Conservation (phyloP, 2,113 vertebrate species). For the Leptosomus discolor region DNA sequence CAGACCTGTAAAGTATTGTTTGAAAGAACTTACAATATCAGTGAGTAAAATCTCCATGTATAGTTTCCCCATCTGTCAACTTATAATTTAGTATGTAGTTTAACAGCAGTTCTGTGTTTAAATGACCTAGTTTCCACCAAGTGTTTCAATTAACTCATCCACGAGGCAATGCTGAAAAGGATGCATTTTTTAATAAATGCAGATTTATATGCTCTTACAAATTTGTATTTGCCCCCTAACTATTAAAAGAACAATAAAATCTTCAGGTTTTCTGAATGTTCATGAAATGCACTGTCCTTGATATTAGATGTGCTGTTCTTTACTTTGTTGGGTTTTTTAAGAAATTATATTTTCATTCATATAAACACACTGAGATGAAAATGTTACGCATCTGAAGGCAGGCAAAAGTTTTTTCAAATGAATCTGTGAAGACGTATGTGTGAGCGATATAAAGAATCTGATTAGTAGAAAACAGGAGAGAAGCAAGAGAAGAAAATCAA, state of each 20-base stretch:
- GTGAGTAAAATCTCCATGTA: neutral
- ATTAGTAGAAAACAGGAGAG: neutral
- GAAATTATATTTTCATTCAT: neutral
- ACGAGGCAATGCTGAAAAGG: neutral
- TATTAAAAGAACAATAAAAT: neutral
- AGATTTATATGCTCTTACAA: neutral
- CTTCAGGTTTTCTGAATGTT: neutral
- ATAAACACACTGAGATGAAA: neutral
- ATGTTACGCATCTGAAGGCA: neutral
- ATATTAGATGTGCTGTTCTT: neutral
- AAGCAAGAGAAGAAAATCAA: neutral
- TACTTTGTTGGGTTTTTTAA: neutral
- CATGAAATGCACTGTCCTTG: neutral
- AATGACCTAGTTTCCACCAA: constrained; percentile 23
- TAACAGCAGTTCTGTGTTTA: constrained; percentile 44
- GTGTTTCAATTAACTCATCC: constrained; percentile 24
- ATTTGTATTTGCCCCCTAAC: neutral
- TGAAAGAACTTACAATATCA: neutral
- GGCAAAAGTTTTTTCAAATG: neutral
- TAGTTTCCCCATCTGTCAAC: neutral
- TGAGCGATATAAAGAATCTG: neutral
- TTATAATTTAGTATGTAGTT: constrained; percentile 37
- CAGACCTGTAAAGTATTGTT: neutral
- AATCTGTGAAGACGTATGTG: neutral
- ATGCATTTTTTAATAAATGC: neutral